Percentiles rank a stretch among this genome's conserved stretches.
Evolutionary conservation across 2,888 invertebrate genomes (phyloP).

Genomic region (Mesoligia furuncula): DNA sequence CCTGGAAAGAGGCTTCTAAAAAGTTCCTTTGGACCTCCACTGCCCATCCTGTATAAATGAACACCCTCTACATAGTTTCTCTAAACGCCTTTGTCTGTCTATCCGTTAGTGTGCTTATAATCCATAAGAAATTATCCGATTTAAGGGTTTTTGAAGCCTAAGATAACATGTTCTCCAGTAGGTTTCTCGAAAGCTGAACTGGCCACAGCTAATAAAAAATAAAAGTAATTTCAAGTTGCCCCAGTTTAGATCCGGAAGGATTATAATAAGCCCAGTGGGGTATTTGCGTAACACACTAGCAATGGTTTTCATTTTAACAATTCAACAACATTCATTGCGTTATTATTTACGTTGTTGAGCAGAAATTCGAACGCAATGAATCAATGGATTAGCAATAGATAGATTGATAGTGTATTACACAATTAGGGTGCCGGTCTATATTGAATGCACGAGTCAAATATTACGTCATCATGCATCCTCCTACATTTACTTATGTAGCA

Average conservation of each 20-base stretch:
- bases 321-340: too few relatives aligned
- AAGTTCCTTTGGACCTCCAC: too few relatives aligned
- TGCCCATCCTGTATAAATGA: background rate
- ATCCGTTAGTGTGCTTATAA: background rate
- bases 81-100: background rate
- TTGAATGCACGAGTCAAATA: background rate
- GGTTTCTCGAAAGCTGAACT: background rate
- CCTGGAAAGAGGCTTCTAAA: too few relatives aligned
- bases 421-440: too few relatives aligned
- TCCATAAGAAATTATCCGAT: background rate
- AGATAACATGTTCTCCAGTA: background rate
- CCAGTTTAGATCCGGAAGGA: background rate
- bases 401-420: too few relatives aligned
- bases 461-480: background rate
- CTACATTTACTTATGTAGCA: too few relatives aligned
- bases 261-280: background rate
- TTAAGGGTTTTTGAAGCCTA: background rate
- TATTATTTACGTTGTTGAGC: too few relatives aligned
- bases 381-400: too few relatives aligned
- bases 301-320: too few relatives aligned
- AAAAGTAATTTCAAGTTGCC: background rate
- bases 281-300: too few relatives aligned
- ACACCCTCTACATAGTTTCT: background rate
- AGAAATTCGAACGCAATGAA: too few relatives aligned
- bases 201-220: background rate